Conservation (phyloP, 2,113 vertebrate genomes). For the Vimba vimba region DNA sequence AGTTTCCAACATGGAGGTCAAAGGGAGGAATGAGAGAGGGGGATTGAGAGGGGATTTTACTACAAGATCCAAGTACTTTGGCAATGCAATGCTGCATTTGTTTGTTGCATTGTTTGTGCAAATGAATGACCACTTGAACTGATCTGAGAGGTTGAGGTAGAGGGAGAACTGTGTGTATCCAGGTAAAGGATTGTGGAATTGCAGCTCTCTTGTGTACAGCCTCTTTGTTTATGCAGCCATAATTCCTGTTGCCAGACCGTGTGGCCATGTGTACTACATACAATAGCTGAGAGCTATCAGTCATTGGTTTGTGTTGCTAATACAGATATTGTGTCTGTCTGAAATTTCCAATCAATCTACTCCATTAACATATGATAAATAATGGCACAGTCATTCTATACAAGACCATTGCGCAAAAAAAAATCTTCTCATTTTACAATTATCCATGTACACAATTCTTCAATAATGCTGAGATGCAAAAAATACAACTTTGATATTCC, state of each 20-base stretch:
- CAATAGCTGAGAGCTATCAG: conserved; percentile 25
- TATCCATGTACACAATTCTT: conserved; percentile 38
- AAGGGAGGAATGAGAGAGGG: background rate
- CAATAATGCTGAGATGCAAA: conserved; percentile 27
- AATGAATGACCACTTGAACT: conserved; percentile 68
- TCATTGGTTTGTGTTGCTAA: conserved; percentile 53
- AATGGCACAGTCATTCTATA: conserved; percentile 45
- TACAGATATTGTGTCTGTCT: conserved; percentile 44
- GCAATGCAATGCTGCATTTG: conserved; percentile 57
- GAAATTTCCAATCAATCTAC: conserved; percentile 32
- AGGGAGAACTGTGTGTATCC: conserved; percentile 66
- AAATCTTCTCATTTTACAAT: conserved; percentile 27
- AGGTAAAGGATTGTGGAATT: conserved; percentile 67
- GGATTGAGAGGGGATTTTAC: conserved; percentile 32
- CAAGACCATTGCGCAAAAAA: conserved; percentile 21
- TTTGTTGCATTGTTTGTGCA: conserved; percentile 72
- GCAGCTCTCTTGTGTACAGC: conserved; percentile 60
- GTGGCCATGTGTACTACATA: conserved; percentile 54
- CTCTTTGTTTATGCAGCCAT: conserved; percentile 65
- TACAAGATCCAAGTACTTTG: conserved; percentile 67
- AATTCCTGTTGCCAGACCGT: conserved; percentile 59
- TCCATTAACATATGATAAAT: conserved; percentile 30
- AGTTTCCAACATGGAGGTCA: conserved; percentile 17
- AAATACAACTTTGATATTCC: conserved; percentile 43
- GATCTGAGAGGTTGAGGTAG: conserved; percentile 71